Evolutionary conservation across 2,797 vertebrate species (phyloP), one percentile per base, ranked within the genome.

Genomic region (Xerus rutilus): DNA sequence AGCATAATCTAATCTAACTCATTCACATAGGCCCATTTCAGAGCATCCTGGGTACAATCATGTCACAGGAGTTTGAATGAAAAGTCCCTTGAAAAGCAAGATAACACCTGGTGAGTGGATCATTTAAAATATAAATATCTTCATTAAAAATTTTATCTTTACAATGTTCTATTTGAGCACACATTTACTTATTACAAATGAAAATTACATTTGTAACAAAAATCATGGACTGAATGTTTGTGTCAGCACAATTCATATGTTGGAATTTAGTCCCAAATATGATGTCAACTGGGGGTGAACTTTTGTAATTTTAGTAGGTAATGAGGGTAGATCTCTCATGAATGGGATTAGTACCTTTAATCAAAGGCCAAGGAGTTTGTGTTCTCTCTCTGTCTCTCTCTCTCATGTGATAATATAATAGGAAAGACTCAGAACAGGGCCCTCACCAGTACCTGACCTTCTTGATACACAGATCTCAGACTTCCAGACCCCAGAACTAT

Each of bases 71-170:
- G 3, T 77, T 11, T 86, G 10, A 79, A 15, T 59, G 18, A 73
- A 94, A 88, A 15, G 0, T 57, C 11, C 5, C 25, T 91, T 73
- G 15, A 49, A 92, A 95, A 62, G 82, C 32, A 39, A 43, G 1
- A 2, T 52, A 72, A 25, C 78, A n/a, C 5, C 43, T 20, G 10
- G 17, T 92, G 7, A 43, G 14, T 21, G 9, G 72, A 82, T 1
- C 52, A 65, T 45, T 81, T 85, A 81, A 94, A 91, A 92, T 86
- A 72, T 21, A 94, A 91, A 92, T 86, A 72, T 21, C 23, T 93
- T 81, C 28, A 76, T 57, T 93, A 78, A 47, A n/a, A 57, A 59
- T 30, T 65, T 94, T 32, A 74, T 52, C 81, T 93, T 43, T 21
- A 52, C 76, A 77, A 86, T 93, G 14, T 5, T 65, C 45, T 59